Base-by-base conservation (phyloP, 2,113 vertebrate genomes). In the Oryzias javanicus region DNA sequence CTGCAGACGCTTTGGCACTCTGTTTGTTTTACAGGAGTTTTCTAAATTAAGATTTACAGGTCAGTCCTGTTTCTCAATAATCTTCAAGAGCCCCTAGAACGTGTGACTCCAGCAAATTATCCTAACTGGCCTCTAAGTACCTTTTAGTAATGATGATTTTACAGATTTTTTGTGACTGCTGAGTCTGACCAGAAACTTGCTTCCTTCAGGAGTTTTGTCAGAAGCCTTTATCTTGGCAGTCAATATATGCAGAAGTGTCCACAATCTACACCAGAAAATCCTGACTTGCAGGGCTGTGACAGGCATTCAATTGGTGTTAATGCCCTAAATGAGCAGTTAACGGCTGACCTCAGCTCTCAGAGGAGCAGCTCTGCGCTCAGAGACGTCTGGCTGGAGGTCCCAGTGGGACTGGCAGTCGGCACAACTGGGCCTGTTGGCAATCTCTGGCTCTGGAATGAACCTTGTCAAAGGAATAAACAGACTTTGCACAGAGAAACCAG, bases 301-400 rank as follows among this genome's bases (percentile, higher is more conserved):
- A 81, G 73, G 52, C 64, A 58, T 82, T 85, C 68, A 62, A 76
- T 78, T 54, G 70, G 71, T 59, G 74, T 68, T 79, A 81, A 78
- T 81, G 70, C 55, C 71, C 46, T 62, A 69, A 75, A 78, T 24
- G 67, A 74, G 52, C 61, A 55, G 70, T 70, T 74, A 64, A 70
- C 57, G 64, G 60, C 83, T 87, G 81, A 93, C 91, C 90, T 93
- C 88, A 68, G 88, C 78, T 87, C 83, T 86, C 61, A 76, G 87
- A 65, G 76, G 64, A 49, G 75, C 81, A 25, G 44, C 73, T 78
- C 84, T 76, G 55, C 83, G 82, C 67, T 77, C 67, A 45, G 48
- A 81, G 64, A 72, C 52, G 72, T 91, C 88, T 42, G 88, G 83
- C 64, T 62, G 60, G 76, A 73, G 68, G 65, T 85, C 79, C 77